Evolutionary conservation across 2,113 vertebrate genomes (phyloP).

Genomic region (Syngnathus typhle): DNA sequence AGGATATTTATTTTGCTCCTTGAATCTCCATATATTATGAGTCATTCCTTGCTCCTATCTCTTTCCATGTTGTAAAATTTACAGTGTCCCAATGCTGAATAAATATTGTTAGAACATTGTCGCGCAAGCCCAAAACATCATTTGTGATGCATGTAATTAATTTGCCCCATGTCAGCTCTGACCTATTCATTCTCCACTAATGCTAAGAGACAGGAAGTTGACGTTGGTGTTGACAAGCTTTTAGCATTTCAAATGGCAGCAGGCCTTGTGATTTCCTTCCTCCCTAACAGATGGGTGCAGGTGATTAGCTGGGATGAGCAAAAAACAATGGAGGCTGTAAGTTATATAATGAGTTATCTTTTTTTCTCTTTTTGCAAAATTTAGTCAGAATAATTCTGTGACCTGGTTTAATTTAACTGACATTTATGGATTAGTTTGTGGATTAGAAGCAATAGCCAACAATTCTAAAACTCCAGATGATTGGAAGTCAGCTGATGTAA

Average conservation of each 20-base stretch:
- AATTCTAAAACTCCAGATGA: too few species aligned
- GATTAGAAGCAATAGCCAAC: too few species aligned
- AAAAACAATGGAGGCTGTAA: neutral
- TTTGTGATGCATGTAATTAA: conserved; percentile 16
- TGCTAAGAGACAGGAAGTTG: neutral
- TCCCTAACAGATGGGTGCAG: neutral
- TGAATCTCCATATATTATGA: conserved; percentile 17
- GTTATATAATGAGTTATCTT: too few species aligned
- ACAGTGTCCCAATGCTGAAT: conserved; percentile 23
- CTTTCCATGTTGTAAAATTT: conserved; percentile 29
- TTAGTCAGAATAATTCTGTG: too few species aligned
- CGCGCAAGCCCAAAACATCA: neutral
- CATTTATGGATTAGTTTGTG: too few species aligned
- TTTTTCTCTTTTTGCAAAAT: too few species aligned
- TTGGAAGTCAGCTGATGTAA: too few species aligned
- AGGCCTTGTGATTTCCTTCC: neutral
- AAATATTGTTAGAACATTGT: conserved; percentile 20
- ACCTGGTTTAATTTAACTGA: too few species aligned
- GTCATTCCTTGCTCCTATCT: conserved; percentile 35
- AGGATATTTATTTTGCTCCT: neutral
- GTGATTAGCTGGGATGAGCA: conserved; percentile 2
- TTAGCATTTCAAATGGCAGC: neutral
- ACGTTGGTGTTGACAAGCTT: neutral
- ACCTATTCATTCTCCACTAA: neutral
- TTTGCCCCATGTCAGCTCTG: neutral